These are phyloP conservation scores for Oscheius sp. DNA, from an alignment of 2,888 invertebrate genomes.

Conservation along the genomic window DNA sequence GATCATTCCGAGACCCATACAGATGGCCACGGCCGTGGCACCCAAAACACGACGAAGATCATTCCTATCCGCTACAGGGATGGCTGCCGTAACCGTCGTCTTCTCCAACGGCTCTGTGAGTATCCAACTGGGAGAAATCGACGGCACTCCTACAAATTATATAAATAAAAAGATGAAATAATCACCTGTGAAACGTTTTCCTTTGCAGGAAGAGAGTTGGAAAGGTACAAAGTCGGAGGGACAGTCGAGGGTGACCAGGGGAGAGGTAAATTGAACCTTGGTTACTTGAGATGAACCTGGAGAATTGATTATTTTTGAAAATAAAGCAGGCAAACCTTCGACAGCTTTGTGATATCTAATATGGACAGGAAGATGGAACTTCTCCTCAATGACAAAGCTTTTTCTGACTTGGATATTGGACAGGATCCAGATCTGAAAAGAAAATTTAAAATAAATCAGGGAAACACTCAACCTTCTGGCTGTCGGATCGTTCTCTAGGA, in stretches of 20 bases:
- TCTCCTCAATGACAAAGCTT: conserved; percentile 29
- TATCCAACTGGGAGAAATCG: conserved; percentile 32
- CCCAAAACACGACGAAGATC: background rate
- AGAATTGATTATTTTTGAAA: background rate
- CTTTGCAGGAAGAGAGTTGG: conserved; percentile 12
- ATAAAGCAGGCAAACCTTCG: background rate
- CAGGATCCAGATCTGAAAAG: conserved; percentile 4
- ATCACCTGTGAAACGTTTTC: conserved; percentile 10
- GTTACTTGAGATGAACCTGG: conserved; percentile 3
- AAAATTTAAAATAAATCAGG: too few relatives aligned
- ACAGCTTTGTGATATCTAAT: conserved; percentile 31
- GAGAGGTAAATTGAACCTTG: conserved; percentile 12
- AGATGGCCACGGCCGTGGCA: background rate
- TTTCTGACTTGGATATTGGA: background rate
- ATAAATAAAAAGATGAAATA: background rate
- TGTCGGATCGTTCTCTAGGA: background rate
- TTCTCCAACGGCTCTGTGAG: conserved; percentile 32
- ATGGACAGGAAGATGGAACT: conserved; percentile 24
- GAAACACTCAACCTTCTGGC: conserved; percentile 13
- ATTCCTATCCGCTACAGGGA: conserved; percentile 26
- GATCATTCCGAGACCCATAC: too few relatives aligned
- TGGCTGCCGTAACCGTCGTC: background rate
- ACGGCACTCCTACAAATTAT: background rate
- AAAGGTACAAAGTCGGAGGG: conserved; percentile 24
- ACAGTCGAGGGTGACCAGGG: conserved; percentile 32